Evolutionary conservation across 2,113 vertebrate genomes (phyloP).

Genomic region (Carlito syrichta): DNA sequence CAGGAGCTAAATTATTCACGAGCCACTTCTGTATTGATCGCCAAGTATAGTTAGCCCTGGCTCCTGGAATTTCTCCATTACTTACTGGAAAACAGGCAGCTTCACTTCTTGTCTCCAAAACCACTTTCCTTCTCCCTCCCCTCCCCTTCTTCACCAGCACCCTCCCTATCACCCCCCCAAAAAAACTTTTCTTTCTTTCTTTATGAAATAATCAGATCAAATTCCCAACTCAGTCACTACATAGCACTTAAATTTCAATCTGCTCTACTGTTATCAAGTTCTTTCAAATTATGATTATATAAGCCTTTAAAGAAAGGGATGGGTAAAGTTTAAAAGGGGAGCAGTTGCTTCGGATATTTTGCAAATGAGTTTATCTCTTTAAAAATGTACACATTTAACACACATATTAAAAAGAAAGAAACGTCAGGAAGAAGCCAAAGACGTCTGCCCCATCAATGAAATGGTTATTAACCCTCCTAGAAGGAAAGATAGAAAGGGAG

Average conservation of each 20-base stretch:
- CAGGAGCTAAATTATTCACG: conserved; percentile 91
- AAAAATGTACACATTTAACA: conserved; percentile 83
- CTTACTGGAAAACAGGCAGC: conserved; percentile 92
- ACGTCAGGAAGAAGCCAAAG: conserved; percentile 72
- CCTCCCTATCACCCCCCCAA: conserved; percentile 1
- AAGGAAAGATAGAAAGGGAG: conserved; percentile 78
- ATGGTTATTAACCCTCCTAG: conserved; percentile 77
- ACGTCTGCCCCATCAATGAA: conserved; percentile 83
- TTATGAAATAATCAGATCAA: conserved; percentile 84
- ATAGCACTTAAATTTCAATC: conserved; percentile 85
- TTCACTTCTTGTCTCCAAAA: conserved; percentile 90
- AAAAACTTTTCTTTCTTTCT: conserved; percentile 82
- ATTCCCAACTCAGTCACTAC: conserved; percentile 82
- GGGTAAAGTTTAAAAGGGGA: conserved; percentile 70
- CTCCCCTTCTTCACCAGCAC: conserved; percentile 71
- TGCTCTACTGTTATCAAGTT: conserved; percentile 80
- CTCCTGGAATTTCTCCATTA: conserved; percentile 92
- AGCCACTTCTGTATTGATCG: conserved; percentile 92
- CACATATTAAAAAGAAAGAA: conserved; percentile 78
- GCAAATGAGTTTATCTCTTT: conserved; percentile 83
- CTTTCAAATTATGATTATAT: conserved; percentile 80
- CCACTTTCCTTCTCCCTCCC: conserved; percentile 86
- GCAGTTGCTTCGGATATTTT: conserved; percentile 76
- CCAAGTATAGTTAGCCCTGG: conserved; percentile 91
- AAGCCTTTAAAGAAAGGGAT: conserved; percentile 72